Evolutionary conservation across 2,113 vertebrate species (phyloP), one percentile per base, ranked within the genome.

Genomic region (Phyllopteryx taeniolatus): DNA sequence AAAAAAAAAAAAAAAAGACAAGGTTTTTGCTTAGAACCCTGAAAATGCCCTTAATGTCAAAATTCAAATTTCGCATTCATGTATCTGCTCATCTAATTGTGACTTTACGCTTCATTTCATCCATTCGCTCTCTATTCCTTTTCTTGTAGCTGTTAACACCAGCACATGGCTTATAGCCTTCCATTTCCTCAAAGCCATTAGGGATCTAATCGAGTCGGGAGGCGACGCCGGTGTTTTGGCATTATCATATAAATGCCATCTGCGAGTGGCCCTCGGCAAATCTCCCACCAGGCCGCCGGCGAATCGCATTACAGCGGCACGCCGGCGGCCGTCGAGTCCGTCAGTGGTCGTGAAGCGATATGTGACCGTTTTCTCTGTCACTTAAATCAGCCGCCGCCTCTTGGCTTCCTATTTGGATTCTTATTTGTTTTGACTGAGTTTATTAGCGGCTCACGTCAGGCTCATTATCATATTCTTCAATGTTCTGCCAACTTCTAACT

Each of bases 191-290:
- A 87, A 88, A 88, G 80, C 82, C 83, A 85, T 88, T 88, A 80
- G 79, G 79, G 85, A 79, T 86, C 70, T 82, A 78, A 88, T 89
- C 68, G 74, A 87, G 80, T 88, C 76, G 84, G 76, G 83, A 80
- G 76, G 83, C 77, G 82, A 84, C 79, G 76, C 84, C 82, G 80
- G 76, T 56, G 78, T 81, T 78, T 85, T 75, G 78, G 80, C 86
- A 88, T 89, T 83, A 90, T 88, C 88, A 89, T 89, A 88, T 87
- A 88, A 88, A 91, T 88, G 81, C 87, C 86, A 89, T 91, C 85
- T 88, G 82, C 79, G 80, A 81, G 84, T 70, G 71, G 62, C 33
- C 39, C 76, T 69, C 73, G 78, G 86, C 70, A 46, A 54, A 81
- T 77, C 77, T 68, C 49, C 60, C 68, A 73, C 73, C 69, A 69